A percentile compares a stretch with the other conserved stretches of the same genome.
phyloP scores from a whole-genome alignment of 2,888 invertebrate genomes.

The Mythimna impura region DNA sequence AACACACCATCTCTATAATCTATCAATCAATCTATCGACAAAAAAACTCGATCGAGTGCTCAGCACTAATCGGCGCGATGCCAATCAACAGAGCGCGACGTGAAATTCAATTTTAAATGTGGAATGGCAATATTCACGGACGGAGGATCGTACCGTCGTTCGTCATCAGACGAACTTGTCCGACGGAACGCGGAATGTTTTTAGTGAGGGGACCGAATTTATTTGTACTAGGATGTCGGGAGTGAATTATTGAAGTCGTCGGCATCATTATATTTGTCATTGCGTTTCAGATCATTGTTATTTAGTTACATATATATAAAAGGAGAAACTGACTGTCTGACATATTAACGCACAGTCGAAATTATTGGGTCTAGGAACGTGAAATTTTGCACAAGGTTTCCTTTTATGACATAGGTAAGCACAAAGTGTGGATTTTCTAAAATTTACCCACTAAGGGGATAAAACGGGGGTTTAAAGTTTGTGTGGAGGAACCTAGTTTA shows the following conservation, averaged over 20 bases:
- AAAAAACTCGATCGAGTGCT: conserved; percentile 14
- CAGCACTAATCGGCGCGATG: conserved; percentile 41
- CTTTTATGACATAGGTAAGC: too few relatives aligned
- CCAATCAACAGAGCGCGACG: conserved; percentile 50
- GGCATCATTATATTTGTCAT: neutral
- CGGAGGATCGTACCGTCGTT: conserved; percentile 36
- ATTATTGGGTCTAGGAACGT: too few relatives aligned
- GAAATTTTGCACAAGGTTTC: too few relatives aligned
- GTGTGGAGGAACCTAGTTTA: too few relatives aligned
- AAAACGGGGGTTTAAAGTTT: too few relatives aligned
- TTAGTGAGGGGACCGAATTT: conserved; percentile 18
- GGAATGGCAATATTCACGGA: conserved; percentile 45
- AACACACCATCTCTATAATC: neutral
- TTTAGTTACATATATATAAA: too few relatives aligned
- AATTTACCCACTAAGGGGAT: too few relatives aligned
- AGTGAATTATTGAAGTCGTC: neutral
- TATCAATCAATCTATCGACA: conserved; percentile 26
- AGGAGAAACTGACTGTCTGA: too few relatives aligned
- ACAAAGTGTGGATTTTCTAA: too few relatives aligned
- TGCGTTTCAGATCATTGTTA: neutral
- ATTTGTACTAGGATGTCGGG: neutral
- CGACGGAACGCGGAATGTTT: conserved; percentile 19
- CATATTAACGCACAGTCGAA: too few relatives aligned
- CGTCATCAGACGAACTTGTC: conserved; percentile 49
- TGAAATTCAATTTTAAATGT: conserved; percentile 63